Evolutionary conservation across 2,113 vertebrate species (phyloP).

Genomic region (Labrus mixtus): DNA sequence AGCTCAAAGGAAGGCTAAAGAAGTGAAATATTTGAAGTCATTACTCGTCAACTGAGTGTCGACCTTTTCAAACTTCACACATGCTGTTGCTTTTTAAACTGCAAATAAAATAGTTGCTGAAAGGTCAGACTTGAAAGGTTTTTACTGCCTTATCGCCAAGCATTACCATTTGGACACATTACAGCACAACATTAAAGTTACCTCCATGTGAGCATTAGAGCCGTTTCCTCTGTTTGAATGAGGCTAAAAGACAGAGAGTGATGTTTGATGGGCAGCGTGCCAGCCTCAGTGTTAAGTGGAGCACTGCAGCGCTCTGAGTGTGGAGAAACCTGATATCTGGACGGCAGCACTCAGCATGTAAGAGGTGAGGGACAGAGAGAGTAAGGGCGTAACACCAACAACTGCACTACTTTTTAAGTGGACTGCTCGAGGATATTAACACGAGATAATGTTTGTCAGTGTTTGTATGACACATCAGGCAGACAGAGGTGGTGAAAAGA

Average conservation of each 20-base stretch:
- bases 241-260: constrained; percentile 54
- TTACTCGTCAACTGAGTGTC: no score
- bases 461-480: constrained; percentile 4
- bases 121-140: no score
- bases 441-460: constrained; percentile 34
- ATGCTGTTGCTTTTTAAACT: no score
- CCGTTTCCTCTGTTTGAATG: constrained; percentile 17
- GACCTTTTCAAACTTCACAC: no score
- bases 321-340: constrained; percentile 78
- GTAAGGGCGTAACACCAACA: constrained; percentile 56
- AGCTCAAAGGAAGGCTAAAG: no score
- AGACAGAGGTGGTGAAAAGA: constrained; percentile 29
- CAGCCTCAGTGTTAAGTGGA: constrained; percentile 82
- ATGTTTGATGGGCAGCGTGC: constrained; percentile 79
- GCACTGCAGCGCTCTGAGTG: constrained; percentile 59
- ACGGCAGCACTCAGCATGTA: constrained; percentile 83
- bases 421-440: constrained; percentile 66
- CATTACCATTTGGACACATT: no score
- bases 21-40: no score
- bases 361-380: constrained; percentile 55
- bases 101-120: no score
- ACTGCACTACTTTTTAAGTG: constrained; percentile 71
- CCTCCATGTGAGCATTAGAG: constrained; percentile 9
- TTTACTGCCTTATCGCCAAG: no score
- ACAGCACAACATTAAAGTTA: constrained; percentile 28